These are phyloP conservation scores for Pterostichus madidus DNA, from an alignment of 2,888 invertebrate genomes.

Conservation along the genomic window DNA sequence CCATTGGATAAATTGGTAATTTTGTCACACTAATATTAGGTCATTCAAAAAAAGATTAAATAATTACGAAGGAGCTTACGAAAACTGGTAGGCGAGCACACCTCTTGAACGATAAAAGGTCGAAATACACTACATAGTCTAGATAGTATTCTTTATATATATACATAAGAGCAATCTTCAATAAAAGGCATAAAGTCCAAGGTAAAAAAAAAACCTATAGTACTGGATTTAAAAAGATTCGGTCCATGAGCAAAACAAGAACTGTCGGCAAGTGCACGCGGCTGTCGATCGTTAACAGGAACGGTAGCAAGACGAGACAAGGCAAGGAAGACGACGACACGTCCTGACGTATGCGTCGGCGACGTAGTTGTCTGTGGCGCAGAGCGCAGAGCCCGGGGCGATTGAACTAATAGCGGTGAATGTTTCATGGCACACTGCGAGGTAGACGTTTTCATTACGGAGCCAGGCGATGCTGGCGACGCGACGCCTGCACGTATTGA, in stretches of 20 bases:
- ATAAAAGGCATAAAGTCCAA: too few species aligned
- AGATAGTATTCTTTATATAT: too few species aligned
- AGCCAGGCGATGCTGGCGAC: slow-evolving; percentile 23
- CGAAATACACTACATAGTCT: too few species aligned
- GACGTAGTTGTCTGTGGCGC: slow-evolving; percentile 21
- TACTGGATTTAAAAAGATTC: neutral
- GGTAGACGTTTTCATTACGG: slow-evolving; percentile 61
- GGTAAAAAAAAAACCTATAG: too few species aligned
- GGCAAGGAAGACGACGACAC: neutral
- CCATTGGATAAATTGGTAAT: too few species aligned
- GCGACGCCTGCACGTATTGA: slow-evolving; percentile 56
- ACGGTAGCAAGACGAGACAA: neutral
- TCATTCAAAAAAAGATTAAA: too few species aligned
- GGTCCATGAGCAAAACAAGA: neutral
- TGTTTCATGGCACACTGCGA: slow-evolving; percentile 69
- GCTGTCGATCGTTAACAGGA: slow-evolving; percentile 19
- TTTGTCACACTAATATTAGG: too few species aligned
- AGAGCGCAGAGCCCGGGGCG: slow-evolving; percentile 68
- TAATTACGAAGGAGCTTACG: too few species aligned
- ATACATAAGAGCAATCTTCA: too few species aligned
- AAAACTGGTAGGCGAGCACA: too few species aligned
- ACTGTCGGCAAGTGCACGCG: neutral
- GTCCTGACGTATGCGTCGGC: slow-evolving; percentile 28
- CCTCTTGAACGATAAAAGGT: too few species aligned
- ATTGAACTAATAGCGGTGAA: slow-evolving; percentile 71